phyloP scores from a whole-genome alignment of 37 sponge, comb jelly and placozoan species.

The Spongilla lacustris region DNA sequence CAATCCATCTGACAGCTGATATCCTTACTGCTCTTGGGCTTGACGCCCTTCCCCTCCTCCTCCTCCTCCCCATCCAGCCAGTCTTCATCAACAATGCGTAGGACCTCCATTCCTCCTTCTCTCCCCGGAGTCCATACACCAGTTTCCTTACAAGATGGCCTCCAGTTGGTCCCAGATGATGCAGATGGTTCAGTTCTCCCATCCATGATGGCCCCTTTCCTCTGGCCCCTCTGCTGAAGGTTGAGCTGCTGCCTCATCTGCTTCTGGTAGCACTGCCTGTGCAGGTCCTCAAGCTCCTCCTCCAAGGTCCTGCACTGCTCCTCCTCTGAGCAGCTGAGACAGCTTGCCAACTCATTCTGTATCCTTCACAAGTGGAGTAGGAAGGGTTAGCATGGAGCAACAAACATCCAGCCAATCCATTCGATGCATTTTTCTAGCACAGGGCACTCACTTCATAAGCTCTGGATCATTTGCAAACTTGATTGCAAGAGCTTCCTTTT shows the following conservation, averaged over 20 bases:
- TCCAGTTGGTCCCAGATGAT: neutral
- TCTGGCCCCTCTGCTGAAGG: neutral
- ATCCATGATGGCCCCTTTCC: neutral
- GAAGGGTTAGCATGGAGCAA: neutral
- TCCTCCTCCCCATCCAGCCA: constrained; percentile 8
- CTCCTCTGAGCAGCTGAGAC: constrained; percentile 42
- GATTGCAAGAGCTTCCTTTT: neutral
- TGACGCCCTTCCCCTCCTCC: neutral
- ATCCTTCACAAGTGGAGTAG: constrained; percentile 14
- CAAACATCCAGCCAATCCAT: no score
- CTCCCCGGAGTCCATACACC: neutral
- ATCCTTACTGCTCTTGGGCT: neutral
- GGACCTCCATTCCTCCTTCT: neutral
- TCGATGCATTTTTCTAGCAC: no score
- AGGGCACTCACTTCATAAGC: constrained; percentile 35
- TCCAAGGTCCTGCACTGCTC: constrained; percentile 25
- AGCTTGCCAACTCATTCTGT: constrained; percentile 62
- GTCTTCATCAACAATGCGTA: constrained; percentile 9
- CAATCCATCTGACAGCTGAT: neutral
- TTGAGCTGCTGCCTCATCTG: constrained; percentile 45
- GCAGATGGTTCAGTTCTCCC: neutral
- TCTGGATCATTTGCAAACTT: constrained; percentile 47
- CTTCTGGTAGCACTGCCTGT: constrained; percentile 55
- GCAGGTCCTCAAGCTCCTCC: constrained; percentile 63
- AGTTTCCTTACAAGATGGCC: neutral